Conservation (phyloP, 2,797 vertebrate genomes). For the Sparus aurata region DNA sequence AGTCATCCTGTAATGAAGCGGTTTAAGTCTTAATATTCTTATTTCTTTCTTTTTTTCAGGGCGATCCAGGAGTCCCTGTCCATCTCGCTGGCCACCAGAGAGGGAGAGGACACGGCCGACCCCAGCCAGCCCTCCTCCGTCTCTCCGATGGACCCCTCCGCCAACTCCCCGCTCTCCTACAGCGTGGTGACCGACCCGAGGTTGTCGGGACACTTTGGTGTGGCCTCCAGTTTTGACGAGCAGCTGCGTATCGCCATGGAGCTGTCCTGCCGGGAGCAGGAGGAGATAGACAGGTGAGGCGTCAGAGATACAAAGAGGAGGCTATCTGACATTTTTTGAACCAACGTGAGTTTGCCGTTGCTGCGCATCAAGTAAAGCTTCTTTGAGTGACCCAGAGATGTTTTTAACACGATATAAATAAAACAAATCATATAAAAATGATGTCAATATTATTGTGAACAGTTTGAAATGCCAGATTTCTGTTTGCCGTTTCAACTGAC, state of each 20-base stretch:
- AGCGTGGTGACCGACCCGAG: slow-evolving; percentile 71
- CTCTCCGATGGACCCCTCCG: slow-evolving; percentile 73
- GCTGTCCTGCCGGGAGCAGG: slow-evolving; percentile 92
- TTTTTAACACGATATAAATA: background rate
- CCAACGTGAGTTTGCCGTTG: too few species aligned
- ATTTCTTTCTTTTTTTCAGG: slow-evolving; percentile 71
- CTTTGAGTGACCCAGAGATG: background rate
- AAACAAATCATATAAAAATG: too few species aligned
- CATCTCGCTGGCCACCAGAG: slow-evolving; percentile 84
- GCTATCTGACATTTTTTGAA: background rate
- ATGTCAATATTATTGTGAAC: too few species aligned
- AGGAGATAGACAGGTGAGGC: slow-evolving; percentile 87
- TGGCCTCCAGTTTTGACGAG: slow-evolving; percentile 90
- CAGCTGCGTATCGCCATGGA: slow-evolving; percentile 95
- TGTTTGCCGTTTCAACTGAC: too few species aligned
- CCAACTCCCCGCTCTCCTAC: slow-evolving; percentile 80
- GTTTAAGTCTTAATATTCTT: slow-evolving; percentile 4
- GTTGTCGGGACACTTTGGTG: slow-evolving; percentile 73
- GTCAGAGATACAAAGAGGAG: background rate
- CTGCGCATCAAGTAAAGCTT: background rate
- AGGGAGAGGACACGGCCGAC: slow-evolving; percentile 75
- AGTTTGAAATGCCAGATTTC: too few species aligned
- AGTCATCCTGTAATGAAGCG: slow-evolving; percentile 51
- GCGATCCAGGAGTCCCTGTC: slow-evolving; percentile 94
- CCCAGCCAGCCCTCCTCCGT: slow-evolving; percentile 69